phyloP scores from a whole-genome alignment of 2,888 invertebrate genomes.

The Melanchra persicariae region DNA sequence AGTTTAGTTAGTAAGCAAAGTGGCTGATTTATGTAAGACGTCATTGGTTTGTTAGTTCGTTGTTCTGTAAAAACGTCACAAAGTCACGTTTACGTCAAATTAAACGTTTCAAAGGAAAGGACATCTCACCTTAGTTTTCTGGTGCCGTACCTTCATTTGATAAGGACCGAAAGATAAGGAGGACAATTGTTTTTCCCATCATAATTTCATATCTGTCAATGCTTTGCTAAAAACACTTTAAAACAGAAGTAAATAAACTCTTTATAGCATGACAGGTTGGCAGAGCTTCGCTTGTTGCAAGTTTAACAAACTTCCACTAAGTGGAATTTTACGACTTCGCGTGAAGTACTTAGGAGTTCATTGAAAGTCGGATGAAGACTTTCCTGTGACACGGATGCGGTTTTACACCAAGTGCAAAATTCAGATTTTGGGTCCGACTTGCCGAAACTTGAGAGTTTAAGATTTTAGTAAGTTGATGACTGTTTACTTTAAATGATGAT shows the following conservation, averaged over 20 bases:
- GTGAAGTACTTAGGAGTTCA: conserved; percentile 19
- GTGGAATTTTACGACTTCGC: conserved; percentile 25
- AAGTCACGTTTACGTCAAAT: too few relatives aligned
- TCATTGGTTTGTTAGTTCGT: not conserved
- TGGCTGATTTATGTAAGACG: conserved; percentile 20
- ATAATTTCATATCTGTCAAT: not conserved
- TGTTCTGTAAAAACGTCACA: too few relatives aligned
- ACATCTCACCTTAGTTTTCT: too few relatives aligned
- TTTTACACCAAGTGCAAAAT: not conserved
- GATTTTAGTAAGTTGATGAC: too few relatives aligned
- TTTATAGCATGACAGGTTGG: not conserved
- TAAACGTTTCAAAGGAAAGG: too few relatives aligned
- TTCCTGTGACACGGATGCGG: not conserved
- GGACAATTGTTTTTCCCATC: too few relatives aligned
- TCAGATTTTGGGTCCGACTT: not conserved
- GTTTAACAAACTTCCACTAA: conserved; percentile 19
- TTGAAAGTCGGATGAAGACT: not conserved
- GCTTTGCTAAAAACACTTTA: not conserved
- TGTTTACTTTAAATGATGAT: too few relatives aligned
- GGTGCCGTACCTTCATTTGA: too few relatives aligned
- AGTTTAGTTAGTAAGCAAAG: conserved; percentile 17
- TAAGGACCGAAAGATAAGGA: too few relatives aligned
- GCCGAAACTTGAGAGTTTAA: not conserved
- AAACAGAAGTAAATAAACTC: not conserved
- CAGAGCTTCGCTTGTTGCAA: not conserved